Conservation (phyloP, 37 sponge, comb jelly and placozoan species). For the Ianthella basta region DNA sequence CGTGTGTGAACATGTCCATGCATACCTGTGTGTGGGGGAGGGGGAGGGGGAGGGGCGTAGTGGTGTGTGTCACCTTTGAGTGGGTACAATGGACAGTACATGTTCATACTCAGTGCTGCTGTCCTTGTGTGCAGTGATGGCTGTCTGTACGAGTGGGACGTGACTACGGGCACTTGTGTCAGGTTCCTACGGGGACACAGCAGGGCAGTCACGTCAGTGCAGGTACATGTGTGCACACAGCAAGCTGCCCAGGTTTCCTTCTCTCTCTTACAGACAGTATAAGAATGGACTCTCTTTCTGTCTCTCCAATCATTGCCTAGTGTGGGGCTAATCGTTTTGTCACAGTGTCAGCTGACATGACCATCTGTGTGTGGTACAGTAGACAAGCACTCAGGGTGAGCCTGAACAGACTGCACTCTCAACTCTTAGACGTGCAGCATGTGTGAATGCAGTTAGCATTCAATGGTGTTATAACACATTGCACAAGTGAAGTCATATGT, state of each 20-base stretch:
- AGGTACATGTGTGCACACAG: constrained; percentile 19
- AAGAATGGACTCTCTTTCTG: no score
- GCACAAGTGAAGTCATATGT: no score
- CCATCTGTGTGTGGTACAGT: constrained; percentile 71
- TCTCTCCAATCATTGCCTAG: background rate
- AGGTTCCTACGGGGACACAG: constrained; percentile 64
- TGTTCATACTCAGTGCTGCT: background rate
- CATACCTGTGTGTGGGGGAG: background rate
- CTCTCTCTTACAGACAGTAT: no score
- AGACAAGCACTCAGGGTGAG: background rate
- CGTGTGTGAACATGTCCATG: background rate
- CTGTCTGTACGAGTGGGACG: constrained; percentile 69
- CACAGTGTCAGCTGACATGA: constrained; percentile 55
- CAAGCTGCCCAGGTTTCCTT: no score
- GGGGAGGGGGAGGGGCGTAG: background rate
- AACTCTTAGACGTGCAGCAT: no score
- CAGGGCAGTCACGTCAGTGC: constrained; percentile 46
- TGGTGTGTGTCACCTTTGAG: no score
- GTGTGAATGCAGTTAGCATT: no score
- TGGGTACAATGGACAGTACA: no score
- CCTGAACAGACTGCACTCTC: no score
- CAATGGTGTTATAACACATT: no score
- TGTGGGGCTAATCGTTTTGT: constrained; percentile 26
- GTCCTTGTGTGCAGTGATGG: constrained; percentile 55
- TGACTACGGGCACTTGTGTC: constrained; percentile 55